Conservation (phyloP, 2,113 vertebrate species). For the Vidua macroura region DNA sequence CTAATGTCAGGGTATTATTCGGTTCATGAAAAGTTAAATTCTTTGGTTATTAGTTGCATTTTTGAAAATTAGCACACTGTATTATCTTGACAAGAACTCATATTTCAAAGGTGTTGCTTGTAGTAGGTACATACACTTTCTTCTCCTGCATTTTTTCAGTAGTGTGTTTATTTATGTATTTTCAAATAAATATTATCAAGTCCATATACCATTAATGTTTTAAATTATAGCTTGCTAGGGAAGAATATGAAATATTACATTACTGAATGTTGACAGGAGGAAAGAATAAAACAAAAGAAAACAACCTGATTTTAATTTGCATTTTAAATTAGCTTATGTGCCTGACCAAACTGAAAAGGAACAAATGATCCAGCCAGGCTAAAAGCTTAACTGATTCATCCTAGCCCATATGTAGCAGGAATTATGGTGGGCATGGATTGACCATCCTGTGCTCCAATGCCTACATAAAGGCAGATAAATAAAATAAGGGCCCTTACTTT, state of each 20-base stretch:
- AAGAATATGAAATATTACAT: background rate
- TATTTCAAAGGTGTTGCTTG: conserved; percentile 11
- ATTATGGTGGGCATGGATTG: background rate
- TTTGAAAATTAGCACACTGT: conserved; percentile 3
- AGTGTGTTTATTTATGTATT: background rate
- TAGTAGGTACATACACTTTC: background rate
- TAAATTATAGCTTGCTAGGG: background rate
- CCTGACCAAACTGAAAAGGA: background rate
- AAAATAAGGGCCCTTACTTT: background rate
- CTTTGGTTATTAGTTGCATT: background rate
- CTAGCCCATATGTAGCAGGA: background rate
- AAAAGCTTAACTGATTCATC: background rate
- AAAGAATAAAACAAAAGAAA: background rate
- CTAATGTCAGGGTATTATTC: background rate
- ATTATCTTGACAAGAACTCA: background rate
- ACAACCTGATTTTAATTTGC: background rate
- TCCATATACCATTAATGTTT: background rate
- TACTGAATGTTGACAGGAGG: background rate
- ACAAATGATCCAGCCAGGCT: background rate
- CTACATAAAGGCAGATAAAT: background rate
- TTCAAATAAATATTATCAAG: background rate
- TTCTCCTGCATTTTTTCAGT: background rate
- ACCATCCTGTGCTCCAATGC: background rate
- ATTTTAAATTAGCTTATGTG: background rate
- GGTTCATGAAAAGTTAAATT: background rate